phyloP scores from a whole-genome alignment of 1,140 invertebrate genomes.

The Periplaneta americana region DNA sequence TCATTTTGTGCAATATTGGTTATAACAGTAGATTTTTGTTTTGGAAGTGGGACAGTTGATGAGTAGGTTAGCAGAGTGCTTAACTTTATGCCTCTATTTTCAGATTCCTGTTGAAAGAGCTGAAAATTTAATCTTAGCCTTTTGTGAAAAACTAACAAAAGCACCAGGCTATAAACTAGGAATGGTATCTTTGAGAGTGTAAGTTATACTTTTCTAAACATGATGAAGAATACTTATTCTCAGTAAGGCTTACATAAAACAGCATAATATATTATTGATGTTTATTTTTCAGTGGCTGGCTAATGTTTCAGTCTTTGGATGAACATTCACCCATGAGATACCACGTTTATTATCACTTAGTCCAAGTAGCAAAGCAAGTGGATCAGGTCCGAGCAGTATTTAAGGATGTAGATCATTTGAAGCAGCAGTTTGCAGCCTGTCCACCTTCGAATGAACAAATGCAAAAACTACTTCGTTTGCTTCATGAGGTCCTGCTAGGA shows the following conservation, averaged over 20 bases:
- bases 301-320: conserved; percentile 86
- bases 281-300: conserved; percentile 57
- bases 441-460: conserved; percentile 86
- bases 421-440: conserved; percentile 75
- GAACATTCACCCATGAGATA: conserved; percentile 79
- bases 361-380: conserved; percentile 81
- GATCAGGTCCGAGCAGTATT: conserved; percentile 80
- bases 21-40: too few species aligned
- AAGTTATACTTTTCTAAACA: conserved; percentile 39
- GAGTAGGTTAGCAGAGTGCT: too few species aligned
- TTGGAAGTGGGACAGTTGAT: too few species aligned
- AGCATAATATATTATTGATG: background rate
- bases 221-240: background rate
- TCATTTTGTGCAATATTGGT: background rate
- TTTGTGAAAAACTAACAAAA: conserved; percentile 92
- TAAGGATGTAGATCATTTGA: conserved; percentile 71
- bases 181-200: conserved; percentile 79
- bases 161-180: conserved; percentile 78
- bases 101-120: conserved; percentile 78
- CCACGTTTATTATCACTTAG: conserved; percentile 86
- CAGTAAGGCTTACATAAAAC: background rate
- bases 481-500: conserved; percentile 81
- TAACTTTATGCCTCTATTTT: conserved; percentile 27
- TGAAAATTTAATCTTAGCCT: conserved; percentile 85
- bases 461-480: conserved; percentile 82